Evolutionary conservation across 2,797 vertebrate genomes (phyloP).

Genomic region (Cuculus canorus): DNA sequence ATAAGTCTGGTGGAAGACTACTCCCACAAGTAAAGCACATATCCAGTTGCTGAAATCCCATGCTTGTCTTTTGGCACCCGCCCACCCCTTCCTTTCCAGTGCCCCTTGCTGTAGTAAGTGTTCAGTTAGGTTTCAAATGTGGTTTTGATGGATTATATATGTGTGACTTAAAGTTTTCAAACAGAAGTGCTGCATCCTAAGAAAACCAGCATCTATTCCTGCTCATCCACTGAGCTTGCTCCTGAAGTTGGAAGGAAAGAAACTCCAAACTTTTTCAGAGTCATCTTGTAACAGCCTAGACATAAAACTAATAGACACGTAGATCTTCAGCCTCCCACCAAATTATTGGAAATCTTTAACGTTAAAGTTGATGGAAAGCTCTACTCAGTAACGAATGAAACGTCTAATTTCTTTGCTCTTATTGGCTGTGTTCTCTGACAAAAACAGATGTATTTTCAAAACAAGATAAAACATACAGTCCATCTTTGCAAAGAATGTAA

Average conservation of each 20-base stretch:
- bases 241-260: not conserved
- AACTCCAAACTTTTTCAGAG: not conserved
- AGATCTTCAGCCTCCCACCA: constrained; percentile 51
- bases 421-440: constrained; percentile 62
- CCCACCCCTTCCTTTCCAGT: not conserved
- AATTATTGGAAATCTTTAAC: constrained; percentile 67
- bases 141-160: not conserved
- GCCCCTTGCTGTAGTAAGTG: not conserved
- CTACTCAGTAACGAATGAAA: constrained; percentile 41
- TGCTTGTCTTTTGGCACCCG: not conserved
- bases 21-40: not conserved
- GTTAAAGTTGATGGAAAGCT: constrained; percentile 63
- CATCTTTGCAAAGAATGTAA: constrained; percentile 43
- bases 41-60: not conserved
- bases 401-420: constrained; percentile 45
- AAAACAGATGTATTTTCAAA: constrained; percentile 65
- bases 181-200: not conserved
- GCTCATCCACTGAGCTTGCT: not conserved
- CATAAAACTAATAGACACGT: constrained; percentile 52
- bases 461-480: constrained; percentile 61
- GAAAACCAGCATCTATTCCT: not conserved
- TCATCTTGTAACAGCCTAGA: not conserved
- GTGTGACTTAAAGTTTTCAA: not conserved
- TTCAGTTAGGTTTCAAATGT: not conserved
- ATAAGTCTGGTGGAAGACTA: not conserved